phyloP scores from a whole-genome alignment of 2,113 vertebrate species.

The Galemys pyrenaicus region DNA sequence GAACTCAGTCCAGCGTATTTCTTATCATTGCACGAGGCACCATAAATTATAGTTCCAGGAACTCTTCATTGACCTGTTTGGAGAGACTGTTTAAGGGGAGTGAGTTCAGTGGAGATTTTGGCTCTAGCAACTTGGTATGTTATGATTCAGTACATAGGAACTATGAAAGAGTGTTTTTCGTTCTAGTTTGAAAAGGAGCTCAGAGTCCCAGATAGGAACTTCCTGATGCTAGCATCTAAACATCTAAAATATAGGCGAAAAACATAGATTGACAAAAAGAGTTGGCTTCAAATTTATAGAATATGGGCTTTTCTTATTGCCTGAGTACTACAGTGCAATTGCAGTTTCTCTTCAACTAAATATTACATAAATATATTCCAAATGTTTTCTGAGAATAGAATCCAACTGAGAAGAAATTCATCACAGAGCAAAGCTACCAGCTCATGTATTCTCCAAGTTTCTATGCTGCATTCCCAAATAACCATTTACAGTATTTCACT shows the following conservation, averaged over 20 bases:
- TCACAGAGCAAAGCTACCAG: not conserved
- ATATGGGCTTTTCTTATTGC: not conserved
- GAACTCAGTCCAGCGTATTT: conserved; percentile 37
- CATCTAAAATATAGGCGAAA: conserved; percentile 50
- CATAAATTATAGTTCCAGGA: conserved; percentile 56
- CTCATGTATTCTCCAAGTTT: not conserved
- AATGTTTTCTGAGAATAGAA: conserved; percentile 1
- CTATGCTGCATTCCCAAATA: not conserved
- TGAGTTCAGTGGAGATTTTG: conserved; percentile 25
- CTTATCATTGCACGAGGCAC: conserved; percentile 20
- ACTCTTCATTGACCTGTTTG: conserved; percentile 30
- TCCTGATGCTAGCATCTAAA: conserved; percentile 55
- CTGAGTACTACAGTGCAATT: not conserved
- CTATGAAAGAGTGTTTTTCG: conserved; percentile 79
- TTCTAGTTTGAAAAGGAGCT: conserved; percentile 66
- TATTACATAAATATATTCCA: not conserved
- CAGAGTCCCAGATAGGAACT: conserved; percentile 58
- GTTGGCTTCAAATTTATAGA: not conserved
- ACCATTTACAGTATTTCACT: not conserved
- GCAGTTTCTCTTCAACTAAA: not conserved
- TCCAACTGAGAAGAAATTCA: not conserved
- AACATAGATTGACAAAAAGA: not conserved
- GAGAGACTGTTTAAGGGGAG: conserved; percentile 8
- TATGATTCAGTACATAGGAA: conserved; percentile 76
- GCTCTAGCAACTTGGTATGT: conserved; percentile 42